Conservation (phyloP, 2,888 invertebrate genomes). For the Clistopyga incitator region DNA sequence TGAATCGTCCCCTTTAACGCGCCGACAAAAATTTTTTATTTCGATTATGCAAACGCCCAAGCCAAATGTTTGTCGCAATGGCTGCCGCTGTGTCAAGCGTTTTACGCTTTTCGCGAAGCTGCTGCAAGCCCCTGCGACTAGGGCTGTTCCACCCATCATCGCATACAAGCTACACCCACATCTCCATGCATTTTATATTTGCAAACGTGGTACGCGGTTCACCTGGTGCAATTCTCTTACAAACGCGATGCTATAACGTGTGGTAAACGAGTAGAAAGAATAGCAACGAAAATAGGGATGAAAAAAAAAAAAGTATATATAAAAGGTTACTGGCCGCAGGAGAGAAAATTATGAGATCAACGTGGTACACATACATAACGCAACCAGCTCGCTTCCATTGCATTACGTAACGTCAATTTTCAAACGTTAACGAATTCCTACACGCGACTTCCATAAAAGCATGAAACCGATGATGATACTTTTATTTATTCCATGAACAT, state of each 20-base stretch:
- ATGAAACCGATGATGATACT: conserved; percentile 3
- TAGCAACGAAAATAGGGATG: conserved; percentile 6
- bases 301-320: conserved; percentile 12
- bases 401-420: conserved; percentile 45
- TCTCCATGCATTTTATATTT: neutral
- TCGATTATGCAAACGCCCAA: conserved; percentile 21
- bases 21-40: conserved; percentile 20
- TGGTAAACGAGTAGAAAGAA: neutral
- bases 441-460: conserved; percentile 1
- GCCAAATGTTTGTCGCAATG: neutral
- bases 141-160: conserved; percentile 8
- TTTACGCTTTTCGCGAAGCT: neutral
- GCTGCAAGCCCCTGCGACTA: conserved; percentile 23
- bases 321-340: conserved; percentile 24
- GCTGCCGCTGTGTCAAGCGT: neutral
- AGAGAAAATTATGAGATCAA: conserved; percentile 53
- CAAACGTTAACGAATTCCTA: conserved; percentile 42
- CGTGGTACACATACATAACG: conserved; percentile 22
- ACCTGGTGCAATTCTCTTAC: conserved; percentile 4
- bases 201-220: neutral
- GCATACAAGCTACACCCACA: neutral
- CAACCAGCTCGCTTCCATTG: conserved; percentile 2
- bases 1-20: conserved; percentile 38
- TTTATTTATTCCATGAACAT: conserved; percentile 1
- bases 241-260: conserved; percentile 12